phyloP scores from a whole-genome alignment of 2,113 vertebrate species.

The Triplophysa tibetana region DNA sequence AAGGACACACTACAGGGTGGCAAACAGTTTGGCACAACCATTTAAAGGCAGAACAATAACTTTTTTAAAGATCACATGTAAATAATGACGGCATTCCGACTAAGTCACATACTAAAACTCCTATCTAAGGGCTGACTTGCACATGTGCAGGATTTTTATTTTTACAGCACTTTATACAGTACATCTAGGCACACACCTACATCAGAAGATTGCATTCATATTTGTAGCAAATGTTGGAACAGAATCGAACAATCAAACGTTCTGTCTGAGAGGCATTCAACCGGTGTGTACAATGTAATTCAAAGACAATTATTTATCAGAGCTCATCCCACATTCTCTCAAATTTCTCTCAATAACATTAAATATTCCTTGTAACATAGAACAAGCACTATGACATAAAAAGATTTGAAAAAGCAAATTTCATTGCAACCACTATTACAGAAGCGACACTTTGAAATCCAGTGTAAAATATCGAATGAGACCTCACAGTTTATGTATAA shows the following conservation, averaged over 20 bases:
- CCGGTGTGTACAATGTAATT: background rate
- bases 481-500: slow-evolving; percentile 23
- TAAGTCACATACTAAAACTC: slow-evolving; percentile 69
- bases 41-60: slow-evolving; percentile 71
- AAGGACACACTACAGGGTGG: slow-evolving; percentile 64
- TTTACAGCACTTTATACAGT: slow-evolving; percentile 71
- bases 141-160: slow-evolving; percentile 65
- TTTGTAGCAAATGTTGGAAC: slow-evolving; percentile 53
- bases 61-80: slow-evolving; percentile 63
- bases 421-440: slow-evolving; percentile 29
- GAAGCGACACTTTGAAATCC: slow-evolving; percentile 30
- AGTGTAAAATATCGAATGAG: slow-evolving; percentile 40
- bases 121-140: slow-evolving; percentile 67
- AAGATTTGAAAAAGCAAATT: slow-evolving; percentile 39
- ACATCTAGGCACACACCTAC: slow-evolving; percentile 74
- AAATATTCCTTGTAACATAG: slow-evolving; percentile 10
- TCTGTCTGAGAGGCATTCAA: slow-evolving; percentile 25
- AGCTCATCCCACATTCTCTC: background rate
- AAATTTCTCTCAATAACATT: background rate
- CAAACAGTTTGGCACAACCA: slow-evolving; percentile 78
- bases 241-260: slow-evolving; percentile 39
- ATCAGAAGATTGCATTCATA: slow-evolving; percentile 57
- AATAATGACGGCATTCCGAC: slow-evolving; percentile 63
- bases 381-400: slow-evolving; percentile 35
- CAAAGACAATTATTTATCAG: background rate